phyloP scores from a whole-genome alignment of 1,140 invertebrate species.

The Neuroterus valhalla region DNA sequence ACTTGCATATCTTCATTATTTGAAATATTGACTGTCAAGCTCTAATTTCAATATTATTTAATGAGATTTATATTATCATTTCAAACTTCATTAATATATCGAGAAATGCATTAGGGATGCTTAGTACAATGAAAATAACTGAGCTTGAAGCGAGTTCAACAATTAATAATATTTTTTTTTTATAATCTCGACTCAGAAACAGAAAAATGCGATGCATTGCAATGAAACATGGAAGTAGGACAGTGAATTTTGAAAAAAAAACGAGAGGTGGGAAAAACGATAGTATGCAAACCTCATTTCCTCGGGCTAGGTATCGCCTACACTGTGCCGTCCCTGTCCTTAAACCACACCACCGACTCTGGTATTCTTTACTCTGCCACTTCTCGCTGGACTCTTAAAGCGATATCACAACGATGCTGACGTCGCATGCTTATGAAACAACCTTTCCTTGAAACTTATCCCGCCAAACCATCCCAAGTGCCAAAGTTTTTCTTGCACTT shows the following conservation, averaged over 20 bases:
- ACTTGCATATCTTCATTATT: too few species aligned
- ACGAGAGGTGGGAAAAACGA: background rate
- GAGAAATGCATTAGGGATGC: background rate
- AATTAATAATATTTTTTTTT: constrained; percentile 22
- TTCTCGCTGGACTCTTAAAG: constrained; percentile 11
- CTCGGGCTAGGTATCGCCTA: constrained; percentile 8
- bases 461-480: background rate
- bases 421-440: constrained; percentile 20
- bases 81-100: background rate
- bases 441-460: background rate
- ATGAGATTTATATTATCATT: too few species aligned
- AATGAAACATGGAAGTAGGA: background rate
- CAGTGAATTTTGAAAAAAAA: background rate
- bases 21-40: too few species aligned
- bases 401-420: constrained; percentile 19
- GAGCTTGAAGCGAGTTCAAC: background rate
- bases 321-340: background rate
- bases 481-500: background rate
- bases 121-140: background rate
- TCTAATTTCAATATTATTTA: too few species aligned
- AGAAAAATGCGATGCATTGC: background rate
- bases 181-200: background rate
- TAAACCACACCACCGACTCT: background rate
- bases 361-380: constrained; percentile 14
- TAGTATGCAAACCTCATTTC: constrained; percentile 5